Percentiles rank a stretch among this genome's conserved stretches.
phyloP scores from a whole-genome alignment of 2,113 vertebrate species.

The Forbesichthys papilliferus region DNA sequence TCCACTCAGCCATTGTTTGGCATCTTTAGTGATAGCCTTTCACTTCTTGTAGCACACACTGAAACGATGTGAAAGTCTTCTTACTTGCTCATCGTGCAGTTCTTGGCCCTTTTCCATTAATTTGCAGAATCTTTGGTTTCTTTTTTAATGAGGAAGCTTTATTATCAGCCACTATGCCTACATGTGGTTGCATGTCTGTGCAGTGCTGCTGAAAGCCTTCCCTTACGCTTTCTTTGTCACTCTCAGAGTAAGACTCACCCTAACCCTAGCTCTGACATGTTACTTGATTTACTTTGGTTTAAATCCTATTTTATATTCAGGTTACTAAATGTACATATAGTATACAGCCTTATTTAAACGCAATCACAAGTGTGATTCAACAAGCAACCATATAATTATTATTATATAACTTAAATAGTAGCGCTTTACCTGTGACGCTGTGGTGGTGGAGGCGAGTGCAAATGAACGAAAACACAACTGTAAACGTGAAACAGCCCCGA shows the following conservation, averaged over 20 bases:
- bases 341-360: too few species aligned
- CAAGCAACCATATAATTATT: too few species aligned
- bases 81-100: constrained; percentile 12
- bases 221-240: background rate
- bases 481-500: too few species aligned
- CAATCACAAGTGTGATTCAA: too few species aligned
- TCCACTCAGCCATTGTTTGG: background rate
- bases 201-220: constrained; percentile 3
- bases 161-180: background rate
- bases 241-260: background rate
- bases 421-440: too few species aligned
- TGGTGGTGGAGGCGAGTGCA: too few species aligned
- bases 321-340: too few species aligned
- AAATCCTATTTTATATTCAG: background rate
- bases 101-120: constrained; percentile 25
- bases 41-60: constrained; percentile 25
- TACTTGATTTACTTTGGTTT: constrained; percentile 14
- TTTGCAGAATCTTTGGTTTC: constrained; percentile 7
- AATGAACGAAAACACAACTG: too few species aligned
- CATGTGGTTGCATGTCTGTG: constrained; percentile 4
- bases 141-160: background rate
- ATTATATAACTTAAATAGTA: too few species aligned
- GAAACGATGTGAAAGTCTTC: constrained; percentile 13
- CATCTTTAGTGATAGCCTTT: constrained; percentile 22
- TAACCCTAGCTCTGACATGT: background rate